These are phyloP conservation scores for Dromas ardeola DNA, from an alignment of 2,113 vertebrate species.

Conservation along the genomic window DNA sequence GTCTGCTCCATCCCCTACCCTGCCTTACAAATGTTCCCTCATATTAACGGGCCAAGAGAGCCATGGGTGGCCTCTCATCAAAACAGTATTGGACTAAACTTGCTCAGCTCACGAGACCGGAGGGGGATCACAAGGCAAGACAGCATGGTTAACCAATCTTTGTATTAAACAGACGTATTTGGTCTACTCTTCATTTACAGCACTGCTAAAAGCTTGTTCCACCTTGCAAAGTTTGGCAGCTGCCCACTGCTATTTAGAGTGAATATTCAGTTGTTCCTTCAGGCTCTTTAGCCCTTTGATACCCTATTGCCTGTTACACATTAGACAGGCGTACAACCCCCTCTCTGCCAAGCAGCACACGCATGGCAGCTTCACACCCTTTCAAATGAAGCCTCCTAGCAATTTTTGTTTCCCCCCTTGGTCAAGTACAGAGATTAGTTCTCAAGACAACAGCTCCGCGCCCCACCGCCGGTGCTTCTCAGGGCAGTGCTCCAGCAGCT, in stretches of 20 bases:
- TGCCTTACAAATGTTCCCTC: not conserved
- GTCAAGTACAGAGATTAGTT: slow-evolving; percentile 29
- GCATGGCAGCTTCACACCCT: not conserved
- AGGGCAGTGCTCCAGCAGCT: not conserved
- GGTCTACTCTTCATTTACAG: slow-evolving; percentile 21
- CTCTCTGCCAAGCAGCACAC: not conserved
- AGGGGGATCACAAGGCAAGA: not conserved
- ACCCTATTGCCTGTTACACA: not conserved
- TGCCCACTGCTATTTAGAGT: slow-evolving; percentile 49
- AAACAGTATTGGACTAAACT: not conserved
- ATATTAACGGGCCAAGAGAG: not conserved
- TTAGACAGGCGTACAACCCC: not conserved
- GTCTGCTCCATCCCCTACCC: not conserved
- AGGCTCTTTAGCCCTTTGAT: slow-evolving; percentile 28
- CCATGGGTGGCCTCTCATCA: not conserved
- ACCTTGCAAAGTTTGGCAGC: slow-evolving; percentile 62
- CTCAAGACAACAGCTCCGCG: slow-evolving; percentile 37
- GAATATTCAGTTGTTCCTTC: slow-evolving; percentile 37
- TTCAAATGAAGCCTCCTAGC: not conserved
- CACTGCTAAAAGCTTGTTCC: slow-evolving; percentile 40
- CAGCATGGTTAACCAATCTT: not conserved
- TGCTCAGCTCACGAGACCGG: not conserved
- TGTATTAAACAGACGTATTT: not conserved
- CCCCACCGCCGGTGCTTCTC: not conserved
- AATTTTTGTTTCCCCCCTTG: not conserved